Percentiles rank a stretch among this genome's conserved stretches.
Conservation (phyloP, 1,140 invertebrate species). For the Vanessa tameamea region DNA sequence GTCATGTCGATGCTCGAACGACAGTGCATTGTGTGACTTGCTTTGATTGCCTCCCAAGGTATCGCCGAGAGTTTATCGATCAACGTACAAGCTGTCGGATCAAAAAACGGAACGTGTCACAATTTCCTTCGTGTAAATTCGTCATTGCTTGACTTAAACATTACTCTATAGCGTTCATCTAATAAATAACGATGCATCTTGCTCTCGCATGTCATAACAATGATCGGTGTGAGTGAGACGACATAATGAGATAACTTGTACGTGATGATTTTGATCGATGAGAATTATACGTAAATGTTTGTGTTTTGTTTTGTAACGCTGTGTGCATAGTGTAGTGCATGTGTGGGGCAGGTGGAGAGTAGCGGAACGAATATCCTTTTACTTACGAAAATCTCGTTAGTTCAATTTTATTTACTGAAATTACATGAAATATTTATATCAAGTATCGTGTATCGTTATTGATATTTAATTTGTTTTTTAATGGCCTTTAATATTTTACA, state of each 20-base stretch:
- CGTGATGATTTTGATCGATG: slow-evolving; percentile 22
- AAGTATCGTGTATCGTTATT: too few species aligned
- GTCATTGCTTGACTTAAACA: too few species aligned
- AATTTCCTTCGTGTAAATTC: too few species aligned
- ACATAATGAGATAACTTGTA: slow-evolving; percentile 10
- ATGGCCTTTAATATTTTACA: too few species aligned
- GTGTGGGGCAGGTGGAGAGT: slow-evolving; percentile 47
- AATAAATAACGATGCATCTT: background rate
- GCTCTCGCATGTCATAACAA: background rate
- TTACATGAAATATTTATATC: too few species aligned
- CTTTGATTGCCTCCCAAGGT: slow-evolving; percentile 39
- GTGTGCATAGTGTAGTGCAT: slow-evolving; percentile 78
- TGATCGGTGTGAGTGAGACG: background rate
- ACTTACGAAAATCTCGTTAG: background rate
- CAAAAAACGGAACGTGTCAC: too few species aligned
- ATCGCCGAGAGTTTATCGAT: slow-evolving; percentile 4
- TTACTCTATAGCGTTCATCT: background rate
- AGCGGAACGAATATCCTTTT: background rate
- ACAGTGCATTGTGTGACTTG: slow-evolving; percentile 46
- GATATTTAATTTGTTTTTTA: too few species aligned
- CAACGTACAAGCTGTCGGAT: background rate
- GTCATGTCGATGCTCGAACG: slow-evolving; percentile 17
- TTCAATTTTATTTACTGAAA: too few species aligned
- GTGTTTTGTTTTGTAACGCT: slow-evolving; percentile 64
- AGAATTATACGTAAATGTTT: slow-evolving; percentile 43